Percentiles rank a stretch among this genome's conserved stretches.
Evolutionary conservation across 2,113 vertebrate genomes (phyloP).

Genomic region (Gracilinanus agilis): DNA sequence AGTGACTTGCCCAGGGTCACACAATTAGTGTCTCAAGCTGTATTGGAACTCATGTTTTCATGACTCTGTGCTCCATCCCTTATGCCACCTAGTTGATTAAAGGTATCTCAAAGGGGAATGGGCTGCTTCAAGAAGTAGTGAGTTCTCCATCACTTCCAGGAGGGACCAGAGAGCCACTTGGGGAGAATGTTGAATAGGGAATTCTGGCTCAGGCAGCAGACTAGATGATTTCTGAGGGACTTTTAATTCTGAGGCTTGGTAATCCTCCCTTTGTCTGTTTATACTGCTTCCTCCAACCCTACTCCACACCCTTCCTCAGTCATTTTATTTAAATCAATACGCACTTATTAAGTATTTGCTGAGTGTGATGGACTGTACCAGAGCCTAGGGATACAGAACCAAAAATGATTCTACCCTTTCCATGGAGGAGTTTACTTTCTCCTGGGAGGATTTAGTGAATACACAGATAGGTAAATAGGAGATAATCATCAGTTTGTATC

Average conservation of each 20-base stretch:
- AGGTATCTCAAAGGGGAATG: background rate
- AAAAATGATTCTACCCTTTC: background rate
- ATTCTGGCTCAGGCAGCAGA: background rate
- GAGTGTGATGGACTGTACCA: background rate
- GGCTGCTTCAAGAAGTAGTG: background rate
- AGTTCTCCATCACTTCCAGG: background rate
- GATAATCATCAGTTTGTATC: background rate
- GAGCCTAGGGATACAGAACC: background rate
- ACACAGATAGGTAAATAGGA: background rate
- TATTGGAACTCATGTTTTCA: background rate
- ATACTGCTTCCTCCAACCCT: background rate
- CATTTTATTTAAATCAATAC: background rate
- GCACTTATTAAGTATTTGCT: background rate
- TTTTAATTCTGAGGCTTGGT: background rate
- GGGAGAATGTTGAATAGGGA: background rate
- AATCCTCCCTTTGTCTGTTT: background rate
- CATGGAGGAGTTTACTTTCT: background rate
- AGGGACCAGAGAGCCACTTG: background rate
- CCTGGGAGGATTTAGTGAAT: background rate
- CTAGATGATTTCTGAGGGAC: background rate
- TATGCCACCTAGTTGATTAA: background rate
- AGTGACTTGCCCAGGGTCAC: background rate
- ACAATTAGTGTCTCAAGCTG: background rate
- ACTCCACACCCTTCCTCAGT: background rate
- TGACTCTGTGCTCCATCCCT: background rate